phyloP scores from a whole-genome alignment of 2,797 vertebrate genomes.

The Chloroceryle amazona region DNA sequence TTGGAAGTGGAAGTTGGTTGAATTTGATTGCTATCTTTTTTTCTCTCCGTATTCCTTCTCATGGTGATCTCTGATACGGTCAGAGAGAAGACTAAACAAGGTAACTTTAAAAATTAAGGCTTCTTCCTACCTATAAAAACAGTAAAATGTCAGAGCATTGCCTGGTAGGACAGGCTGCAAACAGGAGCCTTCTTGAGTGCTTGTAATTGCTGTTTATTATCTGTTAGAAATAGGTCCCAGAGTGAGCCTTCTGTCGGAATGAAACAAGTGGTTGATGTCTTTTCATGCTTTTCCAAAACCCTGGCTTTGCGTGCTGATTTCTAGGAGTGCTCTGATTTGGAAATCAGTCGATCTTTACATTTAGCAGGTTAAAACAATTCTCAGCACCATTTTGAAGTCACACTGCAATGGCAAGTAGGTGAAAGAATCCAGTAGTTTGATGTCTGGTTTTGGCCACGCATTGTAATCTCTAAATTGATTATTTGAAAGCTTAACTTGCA shows the following conservation, averaged over 20 bases:
- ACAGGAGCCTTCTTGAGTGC: neutral
- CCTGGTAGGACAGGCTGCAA: neutral
- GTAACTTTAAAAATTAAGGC: neutral
- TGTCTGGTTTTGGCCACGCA: neutral
- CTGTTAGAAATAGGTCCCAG: neutral
- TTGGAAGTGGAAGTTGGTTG: neutral
- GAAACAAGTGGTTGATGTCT: neutral
- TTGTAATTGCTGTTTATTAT: neutral
- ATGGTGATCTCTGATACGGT: neutral
- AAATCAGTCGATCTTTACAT: neutral
- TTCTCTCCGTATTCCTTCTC: neutral
- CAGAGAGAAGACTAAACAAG: neutral
- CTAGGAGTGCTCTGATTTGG: neutral
- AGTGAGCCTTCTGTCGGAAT: neutral
- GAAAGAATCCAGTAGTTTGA: neutral
- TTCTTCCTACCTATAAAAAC: neutral
- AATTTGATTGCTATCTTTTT: neutral
- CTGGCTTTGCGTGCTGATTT: neutral
- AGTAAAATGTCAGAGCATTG: fast-evolving
- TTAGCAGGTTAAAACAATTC: neutral
- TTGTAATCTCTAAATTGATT: neutral
- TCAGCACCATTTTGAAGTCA: neutral
- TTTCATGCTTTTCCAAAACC: neutral
- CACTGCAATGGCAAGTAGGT: neutral
- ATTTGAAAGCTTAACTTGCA: neutral